A percentile compares a stretch with the other conserved stretches of the same genome.
Evolutionary conservation across 92 coral and sea anemone species (phyloP).

Genomic region (Palythoa caribaeorum): DNA sequence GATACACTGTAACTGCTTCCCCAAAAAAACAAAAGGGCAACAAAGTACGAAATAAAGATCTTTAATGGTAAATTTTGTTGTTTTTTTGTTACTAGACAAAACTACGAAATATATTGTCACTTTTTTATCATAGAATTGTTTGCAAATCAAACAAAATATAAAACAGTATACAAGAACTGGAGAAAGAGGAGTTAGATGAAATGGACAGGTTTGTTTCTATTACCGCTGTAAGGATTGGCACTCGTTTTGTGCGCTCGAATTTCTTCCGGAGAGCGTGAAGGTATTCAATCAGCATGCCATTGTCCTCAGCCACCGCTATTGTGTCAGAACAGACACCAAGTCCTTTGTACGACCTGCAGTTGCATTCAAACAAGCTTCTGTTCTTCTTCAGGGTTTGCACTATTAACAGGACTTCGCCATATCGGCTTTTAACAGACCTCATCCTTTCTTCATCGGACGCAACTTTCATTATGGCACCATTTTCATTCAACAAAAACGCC

Average conservation of each 20-base stretch:
- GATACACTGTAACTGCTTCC: too few relatives aligned
- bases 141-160: too few relatives aligned
- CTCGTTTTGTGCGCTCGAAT: slow-evolving; percentile 17
- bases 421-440: slow-evolving; percentile 53
- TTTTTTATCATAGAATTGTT: too few relatives aligned
- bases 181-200: too few relatives aligned
- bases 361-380: slow-evolving; percentile 57
- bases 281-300: slow-evolving; percentile 43
- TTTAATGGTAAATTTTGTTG: too few relatives aligned
- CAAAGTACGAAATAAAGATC: too few relatives aligned
- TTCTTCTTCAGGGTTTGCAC: slow-evolving; percentile 30
- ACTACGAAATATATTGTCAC: too few relatives aligned
- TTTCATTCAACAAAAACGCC: slow-evolving; percentile 45
- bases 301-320: slow-evolving; percentile 60
- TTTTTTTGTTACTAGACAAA: too few relatives aligned
- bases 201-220: slow-evolving; percentile 38
- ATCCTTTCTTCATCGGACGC: slow-evolving; percentile 44
- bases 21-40: too few relatives aligned
- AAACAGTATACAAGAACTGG: too few relatives aligned
- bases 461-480: slow-evolving; percentile 53
- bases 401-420: slow-evolving; percentile 39
- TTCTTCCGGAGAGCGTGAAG: slow-evolving; percentile 44
- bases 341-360: slow-evolving; percentile 45
- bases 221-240: slow-evolving; percentile 26
- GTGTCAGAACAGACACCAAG: slow-evolving; percentile 58